Conservation (phyloP, 1,140 invertebrate species). For the Bombus terrestris region DNA sequence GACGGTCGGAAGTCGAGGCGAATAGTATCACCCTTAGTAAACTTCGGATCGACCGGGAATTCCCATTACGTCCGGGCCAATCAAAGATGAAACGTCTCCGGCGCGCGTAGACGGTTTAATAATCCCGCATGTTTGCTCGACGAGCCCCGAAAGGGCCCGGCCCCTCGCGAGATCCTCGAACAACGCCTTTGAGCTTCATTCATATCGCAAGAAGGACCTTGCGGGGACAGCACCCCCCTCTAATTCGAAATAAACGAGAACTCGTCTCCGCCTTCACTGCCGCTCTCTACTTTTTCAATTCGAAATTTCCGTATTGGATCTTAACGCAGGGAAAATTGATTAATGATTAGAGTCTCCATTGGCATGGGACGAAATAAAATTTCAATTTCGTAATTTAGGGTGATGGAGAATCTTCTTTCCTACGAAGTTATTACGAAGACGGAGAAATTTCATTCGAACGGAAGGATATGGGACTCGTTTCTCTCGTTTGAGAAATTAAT, state of each 20-base stretch:
- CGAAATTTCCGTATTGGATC: background rate
- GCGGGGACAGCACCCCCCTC: slow-evolving; percentile 42
- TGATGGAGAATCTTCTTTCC: too few relatives aligned
- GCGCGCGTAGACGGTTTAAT: slow-evolving; percentile 73
- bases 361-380: too few relatives aligned
- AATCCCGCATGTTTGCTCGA: slow-evolving; percentile 77
- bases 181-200: slow-evolving; percentile 75
- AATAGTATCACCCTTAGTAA: slow-evolving; percentile 47
- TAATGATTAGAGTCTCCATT: background rate
- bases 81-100: slow-evolving; percentile 74
- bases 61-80: slow-evolving; percentile 72
- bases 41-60: slow-evolving; percentile 67
- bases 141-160: slow-evolving; percentile 58
- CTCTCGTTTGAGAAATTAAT: too few relatives aligned
- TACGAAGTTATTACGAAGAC: too few relatives aligned
- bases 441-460: too few relatives aligned
- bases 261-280: background rate
- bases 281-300: background rate
- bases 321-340: background rate
- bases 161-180: slow-evolving; percentile 59
- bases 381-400: too few relatives aligned
- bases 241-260: slow-evolving; percentile 71
- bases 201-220: slow-evolving; percentile 63
- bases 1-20: slow-evolving; percentile 18
- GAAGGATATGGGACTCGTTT: too few relatives aligned